Evolutionary conservation across 2,113 vertebrate species (phyloP).

Genomic region (Aspidoscelis tigris): DNA sequence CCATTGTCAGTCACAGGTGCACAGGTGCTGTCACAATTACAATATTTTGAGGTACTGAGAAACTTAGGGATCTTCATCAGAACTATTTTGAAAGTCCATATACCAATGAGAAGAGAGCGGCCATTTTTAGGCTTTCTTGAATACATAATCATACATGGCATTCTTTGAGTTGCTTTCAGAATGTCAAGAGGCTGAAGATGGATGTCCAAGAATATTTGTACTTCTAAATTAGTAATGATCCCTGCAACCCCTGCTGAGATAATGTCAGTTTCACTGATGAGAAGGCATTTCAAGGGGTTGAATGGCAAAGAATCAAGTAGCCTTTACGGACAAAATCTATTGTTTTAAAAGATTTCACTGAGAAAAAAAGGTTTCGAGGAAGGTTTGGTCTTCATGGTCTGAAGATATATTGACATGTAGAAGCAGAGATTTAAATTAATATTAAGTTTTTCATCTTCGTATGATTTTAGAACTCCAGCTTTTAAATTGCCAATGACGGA

Average conservation of each 20-base stretch:
- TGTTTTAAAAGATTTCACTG: too few species aligned
- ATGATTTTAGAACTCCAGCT: too few species aligned
- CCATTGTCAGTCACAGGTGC: too few species aligned
- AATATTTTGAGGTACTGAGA: too few species aligned
- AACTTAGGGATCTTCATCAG: too few species aligned
- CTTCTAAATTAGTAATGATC: neutral
- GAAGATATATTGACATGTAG: too few species aligned
- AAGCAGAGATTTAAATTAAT: too few species aligned
- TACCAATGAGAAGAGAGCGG: neutral
- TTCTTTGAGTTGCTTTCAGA: neutral
- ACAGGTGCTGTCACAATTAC: too few species aligned
- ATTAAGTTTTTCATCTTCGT: too few species aligned
- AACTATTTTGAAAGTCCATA: too few species aligned
- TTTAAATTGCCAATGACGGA: too few species aligned
- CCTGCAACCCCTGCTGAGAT: neutral
- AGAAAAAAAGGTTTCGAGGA: too few species aligned
- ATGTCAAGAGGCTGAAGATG: constrained; percentile 17
- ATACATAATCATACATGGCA: neutral
- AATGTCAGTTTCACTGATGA: constrained; percentile 4
- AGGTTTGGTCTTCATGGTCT: neutral
- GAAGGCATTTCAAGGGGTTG: neutral
- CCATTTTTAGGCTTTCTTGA: neutral
- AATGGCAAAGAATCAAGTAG: neutral
- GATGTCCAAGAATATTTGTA: neutral
- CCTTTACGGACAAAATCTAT: neutral